These are phyloP conservation scores for Listronotus oregonensis DNA, from an alignment of 1,140 invertebrate genomes.

Conservation along the genomic window DNA sequence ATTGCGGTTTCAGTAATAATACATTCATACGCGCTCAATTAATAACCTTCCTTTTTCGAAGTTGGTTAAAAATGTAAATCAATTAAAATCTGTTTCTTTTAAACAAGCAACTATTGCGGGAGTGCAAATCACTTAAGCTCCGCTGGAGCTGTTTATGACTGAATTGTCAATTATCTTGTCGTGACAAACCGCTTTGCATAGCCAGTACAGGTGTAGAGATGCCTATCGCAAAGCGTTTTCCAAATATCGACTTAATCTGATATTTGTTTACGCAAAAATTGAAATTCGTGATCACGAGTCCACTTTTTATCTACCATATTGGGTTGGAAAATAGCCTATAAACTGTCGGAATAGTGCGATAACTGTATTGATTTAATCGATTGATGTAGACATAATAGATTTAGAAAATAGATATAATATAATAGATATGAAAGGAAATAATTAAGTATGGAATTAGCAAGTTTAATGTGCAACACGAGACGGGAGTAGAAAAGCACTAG, in stretches of 20 bases:
- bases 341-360: no score
- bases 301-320: constrained; percentile 34
- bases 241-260: constrained; percentile 38
- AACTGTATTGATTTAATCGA: no score
- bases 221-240: constrained; percentile 29
- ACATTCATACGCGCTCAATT: no score
- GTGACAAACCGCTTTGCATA: constrained; percentile 39
- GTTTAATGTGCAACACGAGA: no score
- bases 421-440: no score
- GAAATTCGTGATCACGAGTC: constrained; percentile 42
- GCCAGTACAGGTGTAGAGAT: constrained; percentile 37
- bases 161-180: constrained; percentile 42
- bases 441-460: no score
- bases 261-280: constrained; percentile 35
- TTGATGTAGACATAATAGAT: no score
- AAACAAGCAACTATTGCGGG: background rate
- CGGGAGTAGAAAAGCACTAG: no score
- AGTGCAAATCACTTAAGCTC: constrained; percentile 25
- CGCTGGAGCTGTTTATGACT: constrained; percentile 20
- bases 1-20: no score
- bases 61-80: background rate
- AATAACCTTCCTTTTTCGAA: no score
- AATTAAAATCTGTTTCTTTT: constrained; percentile 2
- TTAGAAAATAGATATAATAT: no score
- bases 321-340: constrained; percentile 2